Evolutionary conservation across 2,888 invertebrate species (phyloP).

Genomic region (Caenorhabditis macrosperma): DNA sequence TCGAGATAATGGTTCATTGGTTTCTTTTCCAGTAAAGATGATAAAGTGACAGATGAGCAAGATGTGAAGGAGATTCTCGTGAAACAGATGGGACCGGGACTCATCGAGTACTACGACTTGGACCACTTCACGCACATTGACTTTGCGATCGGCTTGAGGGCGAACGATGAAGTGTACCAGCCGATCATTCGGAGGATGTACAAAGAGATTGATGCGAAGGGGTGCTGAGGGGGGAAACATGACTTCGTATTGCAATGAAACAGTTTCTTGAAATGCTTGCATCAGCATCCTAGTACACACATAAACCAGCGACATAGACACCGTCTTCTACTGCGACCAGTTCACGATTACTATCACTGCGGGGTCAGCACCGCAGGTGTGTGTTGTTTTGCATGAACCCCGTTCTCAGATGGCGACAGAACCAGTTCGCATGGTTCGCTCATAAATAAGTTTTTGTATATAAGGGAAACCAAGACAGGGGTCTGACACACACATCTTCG

Average conservation of each 20-base stretch:
- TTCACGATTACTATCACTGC: slow-evolving; percentile 37
- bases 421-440: neutral
- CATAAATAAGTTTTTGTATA: slow-evolving; percentile 35
- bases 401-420: neutral
- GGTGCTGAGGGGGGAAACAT: too few species aligned
- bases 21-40: slow-evolving; percentile 53
- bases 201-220: slow-evolving; percentile 36
- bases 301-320: neutral
- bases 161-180: slow-evolving; percentile 55
- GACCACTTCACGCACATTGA: slow-evolving; percentile 60
- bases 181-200: slow-evolving; percentile 58
- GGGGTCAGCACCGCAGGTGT: slow-evolving; percentile 27
- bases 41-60: slow-evolving; percentile 36
- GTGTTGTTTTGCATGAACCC: slow-evolving; percentile 18
- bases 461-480: slow-evolving; percentile 8
- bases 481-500: slow-evolving; percentile 27
- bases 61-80: slow-evolving; percentile 45
- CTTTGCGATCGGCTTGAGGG: slow-evolving; percentile 56
- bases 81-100: slow-evolving; percentile 48
- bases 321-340: slow-evolving; percentile 26
- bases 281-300: slow-evolving; percentile 12
- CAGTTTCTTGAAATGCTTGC: slow-evolving; percentile 16
- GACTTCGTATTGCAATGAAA: too few species aligned
- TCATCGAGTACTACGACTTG: slow-evolving; percentile 40
- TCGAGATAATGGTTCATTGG: too few species aligned